These are phyloP conservation scores for Mus spicilegus DNA, from an alignment of 2,113 vertebrate genomes.

Conservation along the genomic window DNA sequence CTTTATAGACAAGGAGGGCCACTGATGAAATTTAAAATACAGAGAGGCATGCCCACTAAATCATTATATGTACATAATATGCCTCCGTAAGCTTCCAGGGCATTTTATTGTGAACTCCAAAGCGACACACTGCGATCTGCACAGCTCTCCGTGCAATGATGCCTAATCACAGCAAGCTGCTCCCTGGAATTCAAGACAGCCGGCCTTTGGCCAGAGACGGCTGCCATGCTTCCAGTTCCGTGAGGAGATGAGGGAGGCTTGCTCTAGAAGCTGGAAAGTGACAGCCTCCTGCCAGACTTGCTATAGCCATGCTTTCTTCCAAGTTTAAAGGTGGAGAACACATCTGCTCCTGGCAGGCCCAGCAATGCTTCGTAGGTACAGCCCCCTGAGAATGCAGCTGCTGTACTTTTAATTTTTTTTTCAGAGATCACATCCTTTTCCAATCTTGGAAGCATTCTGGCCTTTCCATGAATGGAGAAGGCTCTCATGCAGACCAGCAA, in stretches of 20 bases:
- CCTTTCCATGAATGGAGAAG: background rate
- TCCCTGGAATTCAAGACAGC: background rate
- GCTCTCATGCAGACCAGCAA: too few relatives aligned
- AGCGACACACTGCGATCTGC: background rate
- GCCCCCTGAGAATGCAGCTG: background rate
- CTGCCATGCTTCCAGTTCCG: background rate
- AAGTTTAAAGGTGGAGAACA: background rate
- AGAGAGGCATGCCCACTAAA: background rate
- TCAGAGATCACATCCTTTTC: background rate
- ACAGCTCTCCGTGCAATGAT: background rate
- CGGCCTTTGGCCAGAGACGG: background rate
- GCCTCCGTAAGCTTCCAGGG: background rate
- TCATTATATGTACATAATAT: background rate
- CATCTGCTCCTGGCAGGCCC: background rate
- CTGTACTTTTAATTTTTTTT: background rate
- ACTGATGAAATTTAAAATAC: background rate
- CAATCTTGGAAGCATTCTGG: background rate
- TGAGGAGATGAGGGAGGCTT: background rate
- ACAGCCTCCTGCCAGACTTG: background rate
- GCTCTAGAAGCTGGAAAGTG: background rate
- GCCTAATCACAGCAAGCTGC: background rate
- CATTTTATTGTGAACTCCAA: background rate
- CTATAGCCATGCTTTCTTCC: background rate
- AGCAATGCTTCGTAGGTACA: background rate
- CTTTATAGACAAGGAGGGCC: background rate